Base-by-base conservation (phyloP, 2,113 vertebrate genomes). In the Rhinoderma darwinii region DNA sequence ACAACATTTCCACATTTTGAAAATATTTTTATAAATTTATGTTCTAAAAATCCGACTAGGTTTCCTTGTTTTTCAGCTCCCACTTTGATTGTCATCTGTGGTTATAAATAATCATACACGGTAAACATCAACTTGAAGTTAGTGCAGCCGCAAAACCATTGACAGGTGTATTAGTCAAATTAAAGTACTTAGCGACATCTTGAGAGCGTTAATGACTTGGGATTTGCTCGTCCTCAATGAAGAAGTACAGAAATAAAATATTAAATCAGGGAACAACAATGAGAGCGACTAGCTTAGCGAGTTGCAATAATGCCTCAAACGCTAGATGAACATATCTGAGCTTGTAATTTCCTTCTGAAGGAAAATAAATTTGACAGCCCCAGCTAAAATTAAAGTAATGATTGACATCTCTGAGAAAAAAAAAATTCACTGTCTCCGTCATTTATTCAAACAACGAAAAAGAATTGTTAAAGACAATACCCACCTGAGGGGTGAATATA, bases 141-240 rank as follows among this genome's bases (percentile, higher is more conserved):
- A 61, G 83, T 44, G 50, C 72, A 84, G 41, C 37, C 54, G 22
- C 73, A 84, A 84, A 84, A 73, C 54, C n/a, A 54, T 77, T 84
- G 83, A 84, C 83, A 84, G 83, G 83, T 84, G 73, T 84, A 84
- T 84, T 84, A 84, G 83, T 84, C 83, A 84, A 84, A 84, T 84
- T 63, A 84, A 76, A 84, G 50, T 84, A 84, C 68, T 84, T 76
- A 76, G 83, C 50, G 39, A 84, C 83, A 84, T 84, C 83, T 84
- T 77, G 73, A 84, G 83, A 84, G 83, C 83, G 77, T 50, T 84
- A 84, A 84, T 84, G 70, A 84, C 83, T 75, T n/a, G 73, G 73
- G 83, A 84, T 77, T 84, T 77, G 35, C 32, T 63, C 54, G 12
- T 84, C 50, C 32, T 84, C 72, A 84, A 77, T 35, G 73, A 84